Base-by-base conservation (phyloP, 2,113 vertebrate genomes). In the Tetraodon nigroviridis region DNA sequence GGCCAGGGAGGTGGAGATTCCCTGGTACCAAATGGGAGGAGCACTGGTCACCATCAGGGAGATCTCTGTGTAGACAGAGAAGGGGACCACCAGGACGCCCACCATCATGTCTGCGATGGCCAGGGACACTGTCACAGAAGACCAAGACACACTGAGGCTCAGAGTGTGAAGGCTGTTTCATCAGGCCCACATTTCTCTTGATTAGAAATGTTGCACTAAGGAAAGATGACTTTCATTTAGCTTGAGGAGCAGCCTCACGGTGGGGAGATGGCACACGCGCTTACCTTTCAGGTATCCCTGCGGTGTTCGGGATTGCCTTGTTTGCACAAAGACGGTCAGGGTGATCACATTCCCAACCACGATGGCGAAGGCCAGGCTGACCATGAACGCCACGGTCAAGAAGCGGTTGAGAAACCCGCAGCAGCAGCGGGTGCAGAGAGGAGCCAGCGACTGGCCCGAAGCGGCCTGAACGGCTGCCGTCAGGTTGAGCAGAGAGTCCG, bases 261-360 rank as follows among this genome's bases (percentile, higher is more conserved):
- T 12, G 11, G 32, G 45, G 12, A 50, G 15, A 37, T 2, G 0
- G 11, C 40, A 6, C 41, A 10, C 62, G n/a, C 4, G 41, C 49
- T 76, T 80, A 92, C 90, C 90, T 92, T 92, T 93, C 52, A 93
- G 82, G 69, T 92, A 92, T 21, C 91, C 90, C 63, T 93, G 92
- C 11, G 92, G 84, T 4, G 90, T 92, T 50, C 87, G 81, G 12
- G 89, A 90, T 57, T 91, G 91, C 61, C 82, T 86, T 0, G 87
- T 90, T 73, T 89, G 85, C 70, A 92, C 86, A 75, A 93, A 91
- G 14, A 93, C 91, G 0, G 87, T 87, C 4, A 93, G 84, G 0
- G 89, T 92, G 79, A 93, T 70, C 61, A 90, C 84, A 16, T 93
- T 93, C 55, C 92, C 92, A 12, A 88, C 56, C 22, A 91, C 87